Percentiles rank a stretch among this genome's conserved stretches.
Conservation (phyloP, 2,888 invertebrate genomes). For the Ornithoptera alexandrae region DNA sequence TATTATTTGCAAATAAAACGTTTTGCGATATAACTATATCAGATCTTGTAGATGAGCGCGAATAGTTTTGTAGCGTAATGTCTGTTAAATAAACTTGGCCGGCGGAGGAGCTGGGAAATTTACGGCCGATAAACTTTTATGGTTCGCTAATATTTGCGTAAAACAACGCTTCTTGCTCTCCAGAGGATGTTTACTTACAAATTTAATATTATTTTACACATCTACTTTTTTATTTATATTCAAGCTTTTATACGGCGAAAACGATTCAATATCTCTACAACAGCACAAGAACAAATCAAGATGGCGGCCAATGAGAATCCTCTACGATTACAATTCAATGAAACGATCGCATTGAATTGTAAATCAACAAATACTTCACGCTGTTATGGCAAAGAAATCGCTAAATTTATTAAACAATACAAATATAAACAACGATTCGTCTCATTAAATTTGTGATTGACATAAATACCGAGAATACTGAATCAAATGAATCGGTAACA, state of each 20-base stretch:
- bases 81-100: conserved; percentile 25
- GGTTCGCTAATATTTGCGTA: conserved; percentile 26
- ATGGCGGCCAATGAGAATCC: not conserved
- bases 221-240: not conserved
- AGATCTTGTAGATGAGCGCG: not conserved
- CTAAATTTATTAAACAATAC: conserved; percentile 1
- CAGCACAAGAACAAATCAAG: not conserved
- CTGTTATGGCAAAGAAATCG: not conserved
- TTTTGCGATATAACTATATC: conserved; percentile 16
- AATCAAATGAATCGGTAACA: not conserved
- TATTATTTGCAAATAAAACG: conserved; percentile 8
- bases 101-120: conserved; percentile 23
- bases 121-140: conserved; percentile 29
- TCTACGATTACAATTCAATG: not conserved
- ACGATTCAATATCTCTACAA: no score
- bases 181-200: conserved; percentile 4
- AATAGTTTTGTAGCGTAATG: conserved; percentile 22
- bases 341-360: not conserved
- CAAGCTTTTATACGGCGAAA: no score
- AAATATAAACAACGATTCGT: not conserved
- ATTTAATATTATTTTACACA: conserved; percentile 6
- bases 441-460: not conserved
- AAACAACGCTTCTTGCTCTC: conserved; percentile 13
- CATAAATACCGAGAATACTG: not conserved
- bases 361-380: not conserved